Conservation (phyloP, 2,113 vertebrate genomes). For the Spizaetus ornatus region DNA sequence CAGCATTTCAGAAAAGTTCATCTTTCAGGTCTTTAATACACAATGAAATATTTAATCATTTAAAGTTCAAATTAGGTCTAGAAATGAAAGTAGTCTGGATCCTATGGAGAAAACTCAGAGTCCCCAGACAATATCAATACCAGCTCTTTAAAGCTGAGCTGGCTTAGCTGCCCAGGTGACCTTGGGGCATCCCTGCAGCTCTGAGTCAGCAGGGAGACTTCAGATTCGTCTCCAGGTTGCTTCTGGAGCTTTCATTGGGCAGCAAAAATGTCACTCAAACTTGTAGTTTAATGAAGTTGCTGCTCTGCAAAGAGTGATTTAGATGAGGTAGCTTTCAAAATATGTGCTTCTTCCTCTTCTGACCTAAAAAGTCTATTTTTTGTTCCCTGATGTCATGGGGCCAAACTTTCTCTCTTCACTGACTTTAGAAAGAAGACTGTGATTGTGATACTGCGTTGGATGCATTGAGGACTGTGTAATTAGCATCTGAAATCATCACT, state of each 20-base stretch:
- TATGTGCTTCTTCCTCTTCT: not conserved
- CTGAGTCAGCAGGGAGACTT: not conserved
- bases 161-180: not conserved
- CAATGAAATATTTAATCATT: not conserved
- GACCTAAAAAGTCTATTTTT: not conserved
- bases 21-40: not conserved
- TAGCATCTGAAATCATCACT: not conserved
- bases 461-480: not conserved
- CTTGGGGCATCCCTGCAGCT: not conserved
- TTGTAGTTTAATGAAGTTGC: not conserved
- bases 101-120: not conserved
- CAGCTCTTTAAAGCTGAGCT: not conserved
- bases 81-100: not conserved
- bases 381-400: not conserved
- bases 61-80: not conserved
- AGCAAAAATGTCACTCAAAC: not conserved
- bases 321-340: not conserved
- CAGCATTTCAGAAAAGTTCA: not conserved
- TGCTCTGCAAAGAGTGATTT: not conserved
- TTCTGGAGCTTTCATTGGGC: not conserved
- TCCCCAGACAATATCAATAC: not conserved
- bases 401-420: not conserved
- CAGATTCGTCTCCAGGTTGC: not conserved
- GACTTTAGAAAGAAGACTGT: not conserved
- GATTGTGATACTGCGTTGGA: not conserved